Base-by-base conservation (phyloP, 1,140 invertebrate genomes). In the Triops longicaudatus region DNA sequence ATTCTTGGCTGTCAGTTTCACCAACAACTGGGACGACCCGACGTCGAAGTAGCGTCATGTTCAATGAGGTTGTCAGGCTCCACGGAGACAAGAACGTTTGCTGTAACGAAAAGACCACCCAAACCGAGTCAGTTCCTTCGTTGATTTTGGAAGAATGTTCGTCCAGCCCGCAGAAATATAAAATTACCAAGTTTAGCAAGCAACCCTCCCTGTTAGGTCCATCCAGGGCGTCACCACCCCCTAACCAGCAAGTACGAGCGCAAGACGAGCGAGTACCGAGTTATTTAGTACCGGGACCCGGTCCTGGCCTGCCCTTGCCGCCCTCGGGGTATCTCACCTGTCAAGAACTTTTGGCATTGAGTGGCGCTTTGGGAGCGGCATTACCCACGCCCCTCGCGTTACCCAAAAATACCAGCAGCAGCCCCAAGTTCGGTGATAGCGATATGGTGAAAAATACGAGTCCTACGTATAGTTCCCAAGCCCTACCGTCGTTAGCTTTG, bases 321-420 rank as follows among this genome's bases (percentile, higher is more conserved):
- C 17, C 50, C 6, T 79, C 50, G 14, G 50, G 50, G 6, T 63
- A 79, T 43, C 91, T 96, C 88, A 96, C 93, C 1, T 96, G 94
- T 85, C 93, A 95, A 84, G 95, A 98, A 85, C 87, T 97, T 1
- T 86, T 98, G 71, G 94, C 94, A 41, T 86, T 97, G 31, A 93
- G 93, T 73, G 94, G 95, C 71, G 94, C 94, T 11, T 88, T 98
- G 31, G 94, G 93, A 80, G 94, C 95, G 1, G 93, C 94, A 1
- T 84, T 97, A 78, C 95, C 95, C 26, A 95, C 95, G 7, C 74
- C 78, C 41, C 26, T 77, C 26, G 76, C 76, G 10, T 74, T 77
- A 72, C 76, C 76, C 26, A 73, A n/a, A 14, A 22, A 63, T 17
- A 4, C 31, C 31, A 22, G 50, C n/a, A 63, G 50, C 50, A 63